Conservation (phyloP, 2,113 vertebrate genomes). For the Otolemur garnettii region DNA sequence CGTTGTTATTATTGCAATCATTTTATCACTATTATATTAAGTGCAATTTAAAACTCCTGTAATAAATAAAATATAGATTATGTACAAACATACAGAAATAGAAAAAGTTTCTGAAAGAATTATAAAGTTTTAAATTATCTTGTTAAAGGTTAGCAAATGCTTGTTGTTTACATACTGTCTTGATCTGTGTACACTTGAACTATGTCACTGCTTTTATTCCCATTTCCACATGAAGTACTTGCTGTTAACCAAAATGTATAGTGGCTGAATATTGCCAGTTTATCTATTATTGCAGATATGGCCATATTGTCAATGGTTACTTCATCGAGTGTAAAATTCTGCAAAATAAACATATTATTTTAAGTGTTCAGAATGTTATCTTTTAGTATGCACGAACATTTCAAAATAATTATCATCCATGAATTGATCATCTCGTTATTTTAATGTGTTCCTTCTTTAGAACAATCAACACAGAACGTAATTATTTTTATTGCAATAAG, state of each 20-base stretch:
- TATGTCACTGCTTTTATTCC: slow-evolving; percentile 89
- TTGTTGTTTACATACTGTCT: slow-evolving; percentile 88
- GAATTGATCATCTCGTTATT: neutral
- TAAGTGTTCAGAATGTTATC: slow-evolving; percentile 54
- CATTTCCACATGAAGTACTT: slow-evolving; percentile 89
- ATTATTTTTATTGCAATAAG: slow-evolving; percentile 35
- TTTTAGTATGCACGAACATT: slow-evolving; percentile 28
- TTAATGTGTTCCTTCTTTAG: slow-evolving; percentile 28
- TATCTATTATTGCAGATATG: slow-evolving; percentile 85
- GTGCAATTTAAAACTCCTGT: slow-evolving; percentile 28
- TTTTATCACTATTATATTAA: neutral
- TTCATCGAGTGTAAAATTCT: slow-evolving; percentile 88
- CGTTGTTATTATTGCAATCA: neutral
- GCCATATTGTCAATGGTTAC: slow-evolving; percentile 77
- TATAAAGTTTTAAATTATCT: slow-evolving; percentile 34
- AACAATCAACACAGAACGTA: neutral
- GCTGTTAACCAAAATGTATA: slow-evolving; percentile 90
- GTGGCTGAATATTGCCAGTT: slow-evolving; percentile 89
- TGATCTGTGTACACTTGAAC: slow-evolving; percentile 90
- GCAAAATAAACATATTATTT: slow-evolving; percentile 73
- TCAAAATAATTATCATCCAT: slow-evolving; percentile 48
- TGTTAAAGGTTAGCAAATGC: slow-evolving; percentile 41
- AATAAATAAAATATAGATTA: slow-evolving; percentile 48
- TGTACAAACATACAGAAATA: slow-evolving; percentile 11
- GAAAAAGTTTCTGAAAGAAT: slow-evolving; percentile 22